Evolutionary conservation across 2,797 vertebrate genomes (phyloP), one percentile per base, ranked within the genome.

Genomic region (Sebastes taczanowskii): DNA sequence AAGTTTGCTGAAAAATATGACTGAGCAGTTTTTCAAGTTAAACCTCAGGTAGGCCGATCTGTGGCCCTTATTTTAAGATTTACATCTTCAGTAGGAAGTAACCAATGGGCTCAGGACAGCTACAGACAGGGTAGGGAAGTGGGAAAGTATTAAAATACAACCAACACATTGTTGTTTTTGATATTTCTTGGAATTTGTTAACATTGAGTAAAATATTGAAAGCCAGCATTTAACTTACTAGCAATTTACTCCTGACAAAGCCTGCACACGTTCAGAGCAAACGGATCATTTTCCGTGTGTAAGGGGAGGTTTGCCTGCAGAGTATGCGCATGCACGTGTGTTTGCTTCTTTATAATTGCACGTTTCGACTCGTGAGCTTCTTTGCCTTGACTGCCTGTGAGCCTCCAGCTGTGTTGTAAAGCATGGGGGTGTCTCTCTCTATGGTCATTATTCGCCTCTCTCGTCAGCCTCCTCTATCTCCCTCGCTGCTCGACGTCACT

Each of bases 401-500:
- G 74, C 86, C 81, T 91, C 86, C 88, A 88, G 89, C 88, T 90
- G 90, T 71, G 80, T 88, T 38, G 20, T 88, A 83, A 88, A 90
- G 77, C 79, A 88, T n/a, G 56, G 66, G 79, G 77, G 77, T 88
- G 87, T 91, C 84, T 89, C 66, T 72, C 74, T 79, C 75, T 65
- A 1, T 49, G 75, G 78, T 94, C 86, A 88, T 93, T 92, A 91
- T 87, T 88, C 27, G 74, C 72, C 85, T 82, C 65, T 30, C 84
- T 82, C 59, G 67, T 85, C 77, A n/a, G 66, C 71, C 81, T 78
- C 80, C 65, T 75, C 90, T 4, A 18, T 83, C 72, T 88, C 71
- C 81, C 84, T 74, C 10, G 22, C 73, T 16, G 78, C 81, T 78
- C 81, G 80, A 86, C 81, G 78, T 93, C 90, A 90, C 86, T 25